Conservation (phyloP, 2,113 vertebrate genomes). For the Plestiodon gilberti region DNA sequence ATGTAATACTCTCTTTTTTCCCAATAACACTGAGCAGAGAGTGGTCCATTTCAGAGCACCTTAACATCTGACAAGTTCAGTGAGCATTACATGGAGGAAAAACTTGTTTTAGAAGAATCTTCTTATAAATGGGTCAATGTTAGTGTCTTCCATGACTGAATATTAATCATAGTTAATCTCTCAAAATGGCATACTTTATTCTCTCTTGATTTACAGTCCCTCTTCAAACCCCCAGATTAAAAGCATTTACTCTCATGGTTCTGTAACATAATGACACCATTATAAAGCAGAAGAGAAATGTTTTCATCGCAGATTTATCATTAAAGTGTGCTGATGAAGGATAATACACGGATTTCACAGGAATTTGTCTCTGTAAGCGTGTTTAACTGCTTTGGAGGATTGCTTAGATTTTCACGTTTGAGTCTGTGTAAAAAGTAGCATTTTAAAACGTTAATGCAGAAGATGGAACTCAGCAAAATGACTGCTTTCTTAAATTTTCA, state of each 20-base stretch:
- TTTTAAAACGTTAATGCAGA: neutral
- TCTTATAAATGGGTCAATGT: slow-evolving; percentile 30
- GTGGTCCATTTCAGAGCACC: slow-evolving; percentile 9
- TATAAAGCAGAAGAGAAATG: slow-evolving; percentile 55
- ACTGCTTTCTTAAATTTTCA: neutral
- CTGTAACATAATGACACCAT: slow-evolving; percentile 35
- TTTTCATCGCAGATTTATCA: slow-evolving; percentile 23
- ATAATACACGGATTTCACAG: slow-evolving; percentile 30
- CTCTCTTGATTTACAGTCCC: slow-evolving; percentile 32
- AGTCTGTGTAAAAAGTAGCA: neutral
- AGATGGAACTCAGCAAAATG: neutral
- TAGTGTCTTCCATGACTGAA: slow-evolving; percentile 17
- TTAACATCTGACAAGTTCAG: slow-evolving; percentile 30
- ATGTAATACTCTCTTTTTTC: neutral
- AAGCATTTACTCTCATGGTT: slow-evolving; percentile 33
- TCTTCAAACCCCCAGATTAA: slow-evolving; percentile 32
- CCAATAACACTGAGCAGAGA: neutral
- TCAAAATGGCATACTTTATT: slow-evolving; percentile 50
- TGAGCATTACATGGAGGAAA: slow-evolving; percentile 21
- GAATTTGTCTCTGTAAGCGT: neutral
- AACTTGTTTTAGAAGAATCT: neutral
- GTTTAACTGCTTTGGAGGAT: neutral
- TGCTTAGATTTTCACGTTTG: neutral
- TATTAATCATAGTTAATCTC: slow-evolving; percentile 59
- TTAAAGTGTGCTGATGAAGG: slow-evolving; percentile 29